Percentiles rank a stretch among this genome's conserved stretches.
Evolutionary conservation across 2,797 vertebrate genomes (phyloP).

Genomic region (Lagodon rhomboides): DNA sequence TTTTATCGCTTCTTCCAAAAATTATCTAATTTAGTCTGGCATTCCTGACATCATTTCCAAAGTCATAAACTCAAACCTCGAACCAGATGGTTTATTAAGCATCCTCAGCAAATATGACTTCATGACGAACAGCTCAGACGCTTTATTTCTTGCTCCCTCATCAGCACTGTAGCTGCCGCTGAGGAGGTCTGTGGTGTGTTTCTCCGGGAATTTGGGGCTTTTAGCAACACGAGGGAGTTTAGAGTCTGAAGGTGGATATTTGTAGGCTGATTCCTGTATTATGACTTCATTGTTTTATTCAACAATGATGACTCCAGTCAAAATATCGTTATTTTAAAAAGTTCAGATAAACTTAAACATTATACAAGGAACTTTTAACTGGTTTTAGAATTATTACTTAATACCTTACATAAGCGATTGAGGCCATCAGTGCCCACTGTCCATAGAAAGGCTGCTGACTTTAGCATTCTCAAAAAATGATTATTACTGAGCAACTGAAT

Average conservation of each 20-base stretch:
- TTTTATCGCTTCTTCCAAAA: slow-evolving; percentile 1
- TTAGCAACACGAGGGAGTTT: not conserved
- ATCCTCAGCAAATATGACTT: slow-evolving; percentile 3
- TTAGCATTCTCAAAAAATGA: too few species aligned
- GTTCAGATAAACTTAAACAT: too few species aligned
- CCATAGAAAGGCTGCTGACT: too few species aligned
- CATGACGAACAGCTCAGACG: not conserved
- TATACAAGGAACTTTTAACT: too few species aligned
- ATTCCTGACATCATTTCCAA: slow-evolving; percentile 10
- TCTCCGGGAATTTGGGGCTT: too few species aligned
- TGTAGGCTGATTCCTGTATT: not conserved
- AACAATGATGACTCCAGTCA: too few species aligned
- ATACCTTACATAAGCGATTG: too few species aligned
- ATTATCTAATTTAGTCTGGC: not conserved
- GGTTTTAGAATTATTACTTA: too few species aligned
- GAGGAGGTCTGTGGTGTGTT: not conserved
- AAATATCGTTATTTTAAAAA: too few species aligned
- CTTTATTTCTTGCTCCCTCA: not conserved
- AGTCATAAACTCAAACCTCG: slow-evolving; percentile 5
- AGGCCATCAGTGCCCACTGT: too few species aligned
- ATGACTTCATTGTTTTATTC: too few species aligned
- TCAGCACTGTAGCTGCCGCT: not conserved
- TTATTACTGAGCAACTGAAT: too few species aligned
- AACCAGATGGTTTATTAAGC: slow-evolving; percentile 33
- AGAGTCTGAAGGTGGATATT: not conserved